Conservation (phyloP, 1,140 invertebrate species). For the Drosophila ogumai region DNA sequence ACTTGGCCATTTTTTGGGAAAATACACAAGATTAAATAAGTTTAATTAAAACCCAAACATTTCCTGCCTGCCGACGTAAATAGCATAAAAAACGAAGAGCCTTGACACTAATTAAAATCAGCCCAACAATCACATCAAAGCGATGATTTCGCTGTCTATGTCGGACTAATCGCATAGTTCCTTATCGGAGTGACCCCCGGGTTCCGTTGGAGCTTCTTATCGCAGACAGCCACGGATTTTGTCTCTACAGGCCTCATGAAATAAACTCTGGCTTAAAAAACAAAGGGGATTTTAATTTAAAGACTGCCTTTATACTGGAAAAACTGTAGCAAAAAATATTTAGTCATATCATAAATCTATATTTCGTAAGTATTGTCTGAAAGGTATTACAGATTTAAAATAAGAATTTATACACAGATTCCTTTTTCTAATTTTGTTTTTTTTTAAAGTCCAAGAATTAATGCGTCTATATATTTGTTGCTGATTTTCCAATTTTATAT, state of each 20-base stretch:
- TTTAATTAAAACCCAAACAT: slow-evolving; percentile 2
- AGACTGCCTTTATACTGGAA: too few species aligned
- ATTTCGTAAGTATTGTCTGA: too few species aligned
- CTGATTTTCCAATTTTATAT: too few species aligned
- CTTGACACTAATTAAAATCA: slow-evolving; percentile 19
- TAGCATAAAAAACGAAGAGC: slow-evolving; percentile 9
- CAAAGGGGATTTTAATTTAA: too few species aligned
- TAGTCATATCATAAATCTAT: too few species aligned
- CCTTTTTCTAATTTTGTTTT: too few species aligned
- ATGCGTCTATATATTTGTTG: too few species aligned
- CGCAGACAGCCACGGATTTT: slow-evolving; percentile 2
- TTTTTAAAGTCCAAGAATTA: too few species aligned
- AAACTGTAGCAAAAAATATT: too few species aligned
- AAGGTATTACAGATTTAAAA: too few species aligned
- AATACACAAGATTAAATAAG: slow-evolving; percentile 4
- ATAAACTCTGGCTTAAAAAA: background rate
- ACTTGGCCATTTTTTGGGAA: background rate
- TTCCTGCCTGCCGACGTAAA: slow-evolving; percentile 15
- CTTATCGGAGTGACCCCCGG: slow-evolving; percentile 22
- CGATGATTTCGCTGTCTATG: slow-evolving; percentile 5
- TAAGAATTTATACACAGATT: too few species aligned
- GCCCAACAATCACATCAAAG: background rate
- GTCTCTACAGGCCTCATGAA: background rate
- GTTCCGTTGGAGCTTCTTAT: slow-evolving; percentile 12
- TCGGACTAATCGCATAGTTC: background rate